phyloP scores from a whole-genome alignment of 2,888 invertebrate species.

The Parochlus steinenii region DNA sequence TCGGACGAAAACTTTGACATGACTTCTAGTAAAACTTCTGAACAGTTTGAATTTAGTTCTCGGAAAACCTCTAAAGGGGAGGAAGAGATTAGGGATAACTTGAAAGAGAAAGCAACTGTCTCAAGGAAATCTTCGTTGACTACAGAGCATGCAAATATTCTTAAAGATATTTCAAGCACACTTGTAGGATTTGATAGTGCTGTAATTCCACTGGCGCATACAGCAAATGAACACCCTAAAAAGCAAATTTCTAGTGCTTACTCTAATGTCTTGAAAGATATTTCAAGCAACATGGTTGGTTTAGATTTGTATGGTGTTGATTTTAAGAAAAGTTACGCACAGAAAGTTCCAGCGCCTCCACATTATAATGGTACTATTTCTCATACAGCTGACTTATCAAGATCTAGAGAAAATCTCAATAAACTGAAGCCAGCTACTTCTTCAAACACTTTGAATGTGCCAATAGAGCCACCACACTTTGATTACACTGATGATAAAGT shows the following conservation, averaged over 20 bases:
- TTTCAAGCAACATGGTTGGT: background rate
- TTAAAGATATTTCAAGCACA: slow-evolving; percentile 10
- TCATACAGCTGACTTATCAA: too few species aligned
- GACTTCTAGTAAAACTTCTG: slow-evolving; percentile 1
- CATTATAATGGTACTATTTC: too few species aligned
- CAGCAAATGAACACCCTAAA: too few species aligned
- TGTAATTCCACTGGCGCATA: too few species aligned
- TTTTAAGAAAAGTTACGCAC: slow-evolving; percentile 4
- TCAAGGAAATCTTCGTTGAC: background rate
- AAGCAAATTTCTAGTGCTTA: too few species aligned
- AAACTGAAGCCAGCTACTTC: background rate
- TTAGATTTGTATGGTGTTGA: background rate
- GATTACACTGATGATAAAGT: too few species aligned
- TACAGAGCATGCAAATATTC: slow-evolving; percentile 4
- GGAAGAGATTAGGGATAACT: background rate
- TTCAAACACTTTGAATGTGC: background rate
- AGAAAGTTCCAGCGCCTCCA: slow-evolving; percentile 8
- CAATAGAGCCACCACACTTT: too few species aligned
- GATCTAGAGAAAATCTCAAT: too few species aligned
- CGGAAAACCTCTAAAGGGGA: background rate
- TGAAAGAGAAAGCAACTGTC: background rate
- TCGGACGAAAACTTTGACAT: too few species aligned
- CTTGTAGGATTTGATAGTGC: slow-evolving; percentile 9
- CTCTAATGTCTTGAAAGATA: slow-evolving; percentile 9
- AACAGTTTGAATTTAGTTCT: background rate